phyloP scores from a whole-genome alignment of 2,113 vertebrate species.

The Nymphicus hollandicus region DNA sequence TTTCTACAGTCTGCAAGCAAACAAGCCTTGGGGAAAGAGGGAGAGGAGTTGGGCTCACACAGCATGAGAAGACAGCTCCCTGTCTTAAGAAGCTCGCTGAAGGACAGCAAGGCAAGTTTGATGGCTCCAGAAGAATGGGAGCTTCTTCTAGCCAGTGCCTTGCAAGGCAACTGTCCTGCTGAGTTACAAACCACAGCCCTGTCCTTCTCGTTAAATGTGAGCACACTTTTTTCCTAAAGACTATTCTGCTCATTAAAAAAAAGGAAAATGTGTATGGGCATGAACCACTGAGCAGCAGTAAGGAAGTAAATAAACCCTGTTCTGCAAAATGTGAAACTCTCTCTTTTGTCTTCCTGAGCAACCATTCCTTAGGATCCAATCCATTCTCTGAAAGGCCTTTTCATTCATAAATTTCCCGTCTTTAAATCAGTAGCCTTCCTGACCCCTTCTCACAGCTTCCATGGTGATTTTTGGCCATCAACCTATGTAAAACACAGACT shows the following conservation, averaged over 20 bases:
- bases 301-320: background rate
- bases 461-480: background rate
- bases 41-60: fast-evolving
- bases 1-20: background rate
- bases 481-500: background rate
- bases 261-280: background rate
- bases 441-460: background rate
- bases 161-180: background rate
- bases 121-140: background rate
- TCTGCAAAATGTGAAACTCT: background rate
- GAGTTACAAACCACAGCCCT: background rate
- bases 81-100: background rate
- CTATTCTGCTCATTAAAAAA: background rate
- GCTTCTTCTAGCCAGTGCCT: background rate
- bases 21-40: background rate
- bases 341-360: background rate
- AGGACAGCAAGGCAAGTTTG: background rate
- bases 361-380: background rate
- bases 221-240: background rate
- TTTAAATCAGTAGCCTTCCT: background rate
- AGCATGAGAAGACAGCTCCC: background rate
- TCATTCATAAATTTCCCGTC: background rate
- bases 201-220: background rate
- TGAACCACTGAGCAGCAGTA: background rate
- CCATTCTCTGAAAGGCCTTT: background rate